Evolutionary conservation across 2,888 invertebrate genomes (phyloP).

Genomic region (Lymantria dispar): DNA sequence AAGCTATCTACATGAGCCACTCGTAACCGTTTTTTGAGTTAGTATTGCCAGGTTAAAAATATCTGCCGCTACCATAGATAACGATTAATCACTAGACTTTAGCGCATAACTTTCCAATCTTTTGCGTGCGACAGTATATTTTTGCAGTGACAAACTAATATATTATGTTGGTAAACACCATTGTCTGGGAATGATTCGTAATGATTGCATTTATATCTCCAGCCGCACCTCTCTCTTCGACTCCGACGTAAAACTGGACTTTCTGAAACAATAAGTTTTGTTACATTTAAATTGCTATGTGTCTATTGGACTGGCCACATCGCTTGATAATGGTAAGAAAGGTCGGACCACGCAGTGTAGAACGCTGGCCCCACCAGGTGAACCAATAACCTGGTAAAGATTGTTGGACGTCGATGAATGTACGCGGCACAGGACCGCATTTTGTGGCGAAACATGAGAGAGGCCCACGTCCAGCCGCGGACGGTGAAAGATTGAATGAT

Average conservation of each 20-base stretch:
- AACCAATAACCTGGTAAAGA: too few relatives aligned
- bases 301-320: too few relatives aligned
- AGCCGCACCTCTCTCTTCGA: conserved; percentile 58
- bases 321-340: too few relatives aligned
- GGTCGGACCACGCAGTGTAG: too few relatives aligned
- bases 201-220: conserved; percentile 67
- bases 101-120: conserved; percentile 23
- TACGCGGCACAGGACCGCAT: too few relatives aligned
- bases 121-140: conserved; percentile 32
- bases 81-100: conserved; percentile 24
- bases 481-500: too few relatives aligned
- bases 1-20: conserved; percentile 82
- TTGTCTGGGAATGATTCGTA: conserved; percentile 76
- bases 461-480: too few relatives aligned
- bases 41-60: conserved; percentile 45
- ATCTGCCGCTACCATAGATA: conserved; percentile 27
- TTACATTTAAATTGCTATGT: too few relatives aligned
- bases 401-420: too few relatives aligned
- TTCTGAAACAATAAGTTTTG: conserved; percentile 42
- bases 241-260: conserved; percentile 65
- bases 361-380: too few relatives aligned
- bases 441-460: too few relatives aligned
- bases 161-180: conserved; percentile 54
- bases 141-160: conserved; percentile 53
- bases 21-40: conserved; percentile 51